phyloP scores from a whole-genome alignment of 1,140 invertebrate species.

The Drosophila nigrodunni region DNA sequence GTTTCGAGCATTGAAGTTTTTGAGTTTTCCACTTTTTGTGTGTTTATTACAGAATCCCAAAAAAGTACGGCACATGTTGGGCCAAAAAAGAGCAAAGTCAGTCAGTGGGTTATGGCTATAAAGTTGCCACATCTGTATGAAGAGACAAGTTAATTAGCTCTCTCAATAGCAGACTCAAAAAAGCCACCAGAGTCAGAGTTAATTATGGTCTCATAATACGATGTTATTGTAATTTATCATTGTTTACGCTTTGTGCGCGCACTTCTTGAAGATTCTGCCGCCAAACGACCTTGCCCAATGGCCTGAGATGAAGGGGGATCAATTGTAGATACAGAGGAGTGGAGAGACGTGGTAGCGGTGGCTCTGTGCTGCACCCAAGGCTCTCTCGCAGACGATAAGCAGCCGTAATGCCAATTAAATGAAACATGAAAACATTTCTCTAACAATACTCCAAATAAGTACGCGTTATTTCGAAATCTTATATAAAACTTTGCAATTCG shows the following conservation, averaged over 20 bases:
- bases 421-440: constrained; percentile 65
- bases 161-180: constrained; percentile 19
- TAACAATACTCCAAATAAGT: constrained; percentile 47
- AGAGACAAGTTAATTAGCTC: constrained; percentile 70
- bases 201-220: constrained; percentile 60
- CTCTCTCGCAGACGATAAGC: constrained; percentile 36
- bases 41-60: constrained; percentile 56
- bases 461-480: constrained; percentile 43
- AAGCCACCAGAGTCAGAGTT: constrained; percentile 36
- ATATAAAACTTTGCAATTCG: constrained; percentile 65
- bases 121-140: constrained; percentile 36
- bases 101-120: constrained; percentile 72
- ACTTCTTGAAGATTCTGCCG: constrained; percentile 68
- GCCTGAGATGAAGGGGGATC: background rate
- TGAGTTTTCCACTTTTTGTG: too few species aligned
- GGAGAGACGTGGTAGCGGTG: too few species aligned
- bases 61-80: constrained; percentile 47
- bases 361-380: constrained; percentile 1
- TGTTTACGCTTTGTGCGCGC: constrained; percentile 72
- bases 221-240: constrained; percentile 77
- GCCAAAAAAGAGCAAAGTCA: constrained; percentile 51
- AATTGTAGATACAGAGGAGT: background rate
- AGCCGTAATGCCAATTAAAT: constrained; percentile 66
- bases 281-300: constrained; percentile 28
- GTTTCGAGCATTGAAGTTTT: background rate